These are phyloP conservation scores for Sturnus vulgaris DNA, from an alignment of 2,113 vertebrate species.

Conservation along the genomic window DNA sequence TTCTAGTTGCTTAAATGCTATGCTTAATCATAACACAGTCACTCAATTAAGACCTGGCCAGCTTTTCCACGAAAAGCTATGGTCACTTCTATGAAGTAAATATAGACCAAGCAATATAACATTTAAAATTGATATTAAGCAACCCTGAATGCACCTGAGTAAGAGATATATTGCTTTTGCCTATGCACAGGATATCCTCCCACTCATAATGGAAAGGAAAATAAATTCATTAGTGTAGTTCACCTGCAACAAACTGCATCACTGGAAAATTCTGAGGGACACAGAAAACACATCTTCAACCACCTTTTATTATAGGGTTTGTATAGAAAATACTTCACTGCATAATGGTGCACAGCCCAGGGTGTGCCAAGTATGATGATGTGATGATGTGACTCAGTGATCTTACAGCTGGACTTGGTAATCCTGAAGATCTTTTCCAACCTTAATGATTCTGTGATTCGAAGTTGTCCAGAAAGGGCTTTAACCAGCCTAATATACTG, in stretches of 20 bases:
- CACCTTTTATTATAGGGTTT: background rate
- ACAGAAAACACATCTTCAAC: background rate
- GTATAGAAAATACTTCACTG: background rate
- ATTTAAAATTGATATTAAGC: background rate
- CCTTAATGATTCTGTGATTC: background rate
- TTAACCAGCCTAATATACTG: background rate
- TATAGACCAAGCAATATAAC: background rate
- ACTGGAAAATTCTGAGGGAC: background rate
- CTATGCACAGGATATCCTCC: background rate
- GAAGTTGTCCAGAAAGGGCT: background rate
- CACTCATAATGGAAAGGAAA: background rate
- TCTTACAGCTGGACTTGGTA: background rate
- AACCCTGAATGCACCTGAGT: background rate
- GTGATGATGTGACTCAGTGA: background rate
- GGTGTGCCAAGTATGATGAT: background rate
- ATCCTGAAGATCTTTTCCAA: background rate
- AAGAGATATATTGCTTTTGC: background rate
- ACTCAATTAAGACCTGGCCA: background rate
- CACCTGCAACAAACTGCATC: background rate
- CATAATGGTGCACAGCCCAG: background rate
- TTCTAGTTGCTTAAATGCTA: background rate
- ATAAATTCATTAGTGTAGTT: background rate
- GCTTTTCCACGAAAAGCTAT: background rate
- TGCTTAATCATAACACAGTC: background rate
- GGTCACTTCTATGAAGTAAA: background rate